These are phyloP conservation scores for Nyctalus aviator DNA, from an alignment of 2,797 vertebrate species.

Conservation along the genomic window DNA sequence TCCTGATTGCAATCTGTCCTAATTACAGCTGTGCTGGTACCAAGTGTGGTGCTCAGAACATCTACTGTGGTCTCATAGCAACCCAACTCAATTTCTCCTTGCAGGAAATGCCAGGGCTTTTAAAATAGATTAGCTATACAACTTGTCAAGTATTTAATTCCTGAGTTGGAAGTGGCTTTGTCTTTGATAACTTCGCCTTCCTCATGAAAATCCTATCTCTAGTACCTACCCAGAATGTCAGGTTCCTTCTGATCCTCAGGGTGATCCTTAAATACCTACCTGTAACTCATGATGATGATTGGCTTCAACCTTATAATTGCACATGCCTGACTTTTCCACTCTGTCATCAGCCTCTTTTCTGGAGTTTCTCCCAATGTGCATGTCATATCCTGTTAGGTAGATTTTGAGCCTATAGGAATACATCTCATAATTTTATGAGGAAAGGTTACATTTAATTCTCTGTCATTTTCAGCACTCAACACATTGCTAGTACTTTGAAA, in stretches of 20 bases:
- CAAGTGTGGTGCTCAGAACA: background rate
- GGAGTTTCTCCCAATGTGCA: slow-evolving; percentile 48
- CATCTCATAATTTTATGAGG: slow-evolving; percentile 32
- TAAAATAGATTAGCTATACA: background rate
- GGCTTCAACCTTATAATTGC: slow-evolving; percentile 59
- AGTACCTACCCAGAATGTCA: background rate
- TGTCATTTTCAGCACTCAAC: slow-evolving; percentile 57
- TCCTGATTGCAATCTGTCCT: slow-evolving; percentile 57
- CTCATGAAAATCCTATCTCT: slow-evolving; percentile 35
- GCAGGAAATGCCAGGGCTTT: slow-evolving; percentile 3
- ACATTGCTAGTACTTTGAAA: slow-evolving; percentile 33
- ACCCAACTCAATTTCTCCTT: slow-evolving; percentile 17
- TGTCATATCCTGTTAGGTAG: slow-evolving; percentile 66
- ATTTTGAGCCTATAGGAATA: slow-evolving; percentile 33
- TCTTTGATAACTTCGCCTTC: slow-evolving; percentile 61
- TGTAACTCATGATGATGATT: slow-evolving; percentile 35
- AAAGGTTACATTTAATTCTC: slow-evolving; percentile 58
- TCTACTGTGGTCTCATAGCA: slow-evolving; percentile 21
- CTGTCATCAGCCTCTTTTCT: slow-evolving; percentile 52
- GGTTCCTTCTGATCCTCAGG: background rate
- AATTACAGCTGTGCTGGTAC: slow-evolving; percentile 51
- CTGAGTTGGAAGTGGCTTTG: slow-evolving; percentile 52
- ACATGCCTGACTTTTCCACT: slow-evolving; percentile 54
- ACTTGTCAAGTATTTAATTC: background rate
- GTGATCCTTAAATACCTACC: slow-evolving; percentile 48